Conservation (phyloP, 2,797 vertebrate species). For the Liasis olivaceus region DNA sequence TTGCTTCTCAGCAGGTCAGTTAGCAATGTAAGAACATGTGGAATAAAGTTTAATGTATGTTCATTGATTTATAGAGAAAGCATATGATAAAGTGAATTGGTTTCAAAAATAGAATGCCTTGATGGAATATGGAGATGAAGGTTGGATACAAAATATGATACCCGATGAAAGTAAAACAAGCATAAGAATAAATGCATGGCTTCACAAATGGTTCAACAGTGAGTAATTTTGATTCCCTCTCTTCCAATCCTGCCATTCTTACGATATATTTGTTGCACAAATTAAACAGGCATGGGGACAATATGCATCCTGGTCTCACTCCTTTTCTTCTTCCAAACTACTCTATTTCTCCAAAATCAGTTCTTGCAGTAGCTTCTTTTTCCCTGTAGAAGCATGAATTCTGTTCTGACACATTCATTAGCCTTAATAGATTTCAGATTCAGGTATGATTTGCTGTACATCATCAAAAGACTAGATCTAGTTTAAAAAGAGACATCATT, state of each 20-base stretch:
- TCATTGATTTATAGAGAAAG: neutral
- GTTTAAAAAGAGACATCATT: no score
- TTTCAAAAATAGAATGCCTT: no score
- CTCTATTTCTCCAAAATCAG: no score
- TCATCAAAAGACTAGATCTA: no score
- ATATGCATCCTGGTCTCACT: no score
- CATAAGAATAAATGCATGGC: neutral
- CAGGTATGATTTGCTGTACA: neutral
- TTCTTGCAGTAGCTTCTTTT: no score
- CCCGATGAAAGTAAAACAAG: neutral
- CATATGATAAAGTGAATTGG: neutral
- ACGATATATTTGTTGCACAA: no score
- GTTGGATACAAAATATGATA: neutral
- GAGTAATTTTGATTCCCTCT: neutral
- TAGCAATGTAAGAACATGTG: neutral
- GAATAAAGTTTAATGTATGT: neutral
- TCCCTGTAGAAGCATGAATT: no score
- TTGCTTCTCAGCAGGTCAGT: neutral
- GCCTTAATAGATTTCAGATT: neutral
- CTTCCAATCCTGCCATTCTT: no score
- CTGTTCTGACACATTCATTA: no score
- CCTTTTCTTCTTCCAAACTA: no score
- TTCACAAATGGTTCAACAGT: neutral
- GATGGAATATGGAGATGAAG: neutral
- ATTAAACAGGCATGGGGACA: no score